phyloP scores from a whole-genome alignment of 2,113 vertebrate species.

The Gallinago paraguaiae region DNA sequence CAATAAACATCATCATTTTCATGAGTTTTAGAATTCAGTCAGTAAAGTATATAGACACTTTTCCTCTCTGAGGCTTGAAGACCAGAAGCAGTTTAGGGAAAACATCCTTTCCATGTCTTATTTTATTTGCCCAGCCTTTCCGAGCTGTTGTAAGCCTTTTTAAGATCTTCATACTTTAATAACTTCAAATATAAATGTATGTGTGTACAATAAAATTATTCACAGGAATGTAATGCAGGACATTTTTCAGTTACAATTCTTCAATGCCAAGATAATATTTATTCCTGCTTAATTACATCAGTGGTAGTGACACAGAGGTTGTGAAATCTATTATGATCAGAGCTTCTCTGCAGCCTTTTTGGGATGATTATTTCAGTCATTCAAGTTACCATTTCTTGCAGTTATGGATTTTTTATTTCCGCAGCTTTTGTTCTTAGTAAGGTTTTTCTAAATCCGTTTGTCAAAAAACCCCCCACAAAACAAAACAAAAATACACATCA shows the following conservation, averaged over 20 bases:
- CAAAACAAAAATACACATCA: not conserved
- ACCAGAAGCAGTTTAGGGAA: not conserved
- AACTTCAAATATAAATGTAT: not conserved
- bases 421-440: not conserved
- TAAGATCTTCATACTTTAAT: not conserved
- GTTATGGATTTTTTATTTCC: not conserved
- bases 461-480: not conserved
- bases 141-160: not conserved
- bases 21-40: not conserved
- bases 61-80: not conserved
- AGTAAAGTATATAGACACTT: not conserved
- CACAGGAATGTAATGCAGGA: not conserved
- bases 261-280: not conserved
- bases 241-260: not conserved
- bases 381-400: not conserved
- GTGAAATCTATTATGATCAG: not conserved
- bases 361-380: not conserved
- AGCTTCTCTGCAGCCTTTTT: not conserved
- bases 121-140: not conserved
- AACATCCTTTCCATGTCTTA: not conserved
- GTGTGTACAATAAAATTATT: not conserved
- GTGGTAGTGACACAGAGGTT: not conserved
- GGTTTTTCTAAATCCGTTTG: not conserved
- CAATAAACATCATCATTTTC: not conserved
- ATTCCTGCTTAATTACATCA: not conserved